Percentiles rank a stretch among this genome's conserved stretches.
Evolutionary conservation across 2,888 invertebrate species (phyloP).

Genomic region (Lepidochrysops patricia): DNA sequence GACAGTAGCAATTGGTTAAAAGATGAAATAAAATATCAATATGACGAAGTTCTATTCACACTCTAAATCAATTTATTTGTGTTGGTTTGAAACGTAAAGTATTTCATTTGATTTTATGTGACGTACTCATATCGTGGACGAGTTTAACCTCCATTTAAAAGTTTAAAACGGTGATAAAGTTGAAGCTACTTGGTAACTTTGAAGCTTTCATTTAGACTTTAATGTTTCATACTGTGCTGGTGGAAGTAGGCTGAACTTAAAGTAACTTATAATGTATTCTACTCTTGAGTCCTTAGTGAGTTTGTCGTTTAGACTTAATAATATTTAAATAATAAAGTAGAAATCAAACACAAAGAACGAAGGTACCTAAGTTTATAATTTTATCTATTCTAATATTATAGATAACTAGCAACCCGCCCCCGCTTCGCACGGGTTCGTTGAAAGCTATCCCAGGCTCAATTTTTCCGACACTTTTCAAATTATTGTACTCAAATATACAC

Average conservation of each 20-base stretch:
- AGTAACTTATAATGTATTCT: no score
- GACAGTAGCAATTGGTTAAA: slow-evolving; percentile 22
- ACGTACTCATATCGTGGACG: background rate
- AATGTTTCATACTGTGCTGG: background rate
- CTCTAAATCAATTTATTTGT: background rate
- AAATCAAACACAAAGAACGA: no score
- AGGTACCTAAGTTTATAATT: no score
- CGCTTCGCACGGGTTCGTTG: no score
- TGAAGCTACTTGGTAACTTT: background rate
- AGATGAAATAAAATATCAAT: slow-evolving; percentile 4
- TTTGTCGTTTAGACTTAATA: no score
- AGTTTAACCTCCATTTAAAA: background rate
- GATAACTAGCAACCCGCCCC: no score
- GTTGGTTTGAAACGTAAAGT: background rate
- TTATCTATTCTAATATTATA: no score
- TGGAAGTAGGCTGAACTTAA: background rate
- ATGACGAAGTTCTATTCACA: background rate
- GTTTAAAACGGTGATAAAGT: background rate
- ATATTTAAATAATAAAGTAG: no score
- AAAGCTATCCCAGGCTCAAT: no score
- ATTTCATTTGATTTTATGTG: background rate
- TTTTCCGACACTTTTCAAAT: no score
- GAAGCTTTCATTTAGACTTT: background rate
- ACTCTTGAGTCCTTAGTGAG: no score
- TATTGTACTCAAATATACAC: no score